Percentiles rank a stretch among this genome's conserved stretches.
These are phyloP conservation scores for Ladona fulva DNA, from an alignment of 1,140 invertebrate species.

Conservation along the genomic window DNA sequence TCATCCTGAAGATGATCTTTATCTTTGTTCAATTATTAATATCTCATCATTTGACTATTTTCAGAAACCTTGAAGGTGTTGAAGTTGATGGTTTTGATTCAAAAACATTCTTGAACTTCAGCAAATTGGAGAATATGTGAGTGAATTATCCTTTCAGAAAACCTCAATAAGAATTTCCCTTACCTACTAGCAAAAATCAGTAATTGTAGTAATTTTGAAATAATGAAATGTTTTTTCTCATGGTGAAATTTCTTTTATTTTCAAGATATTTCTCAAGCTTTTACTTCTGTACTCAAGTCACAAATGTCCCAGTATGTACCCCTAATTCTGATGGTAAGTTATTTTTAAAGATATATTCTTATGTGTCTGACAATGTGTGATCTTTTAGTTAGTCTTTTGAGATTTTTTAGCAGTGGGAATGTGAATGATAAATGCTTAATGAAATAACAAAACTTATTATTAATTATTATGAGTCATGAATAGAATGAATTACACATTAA, in stretches of 20 bases:
- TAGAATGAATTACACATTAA: too few species aligned
- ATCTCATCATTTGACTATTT: too few species aligned
- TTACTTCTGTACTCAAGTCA: constrained; percentile 56
- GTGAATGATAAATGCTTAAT: too few species aligned
- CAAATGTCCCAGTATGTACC: constrained; percentile 49
- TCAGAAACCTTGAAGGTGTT: too few species aligned
- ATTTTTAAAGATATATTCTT: constrained; percentile 19
- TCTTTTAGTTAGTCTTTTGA: too few species aligned
- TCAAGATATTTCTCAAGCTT: constrained; percentile 60
- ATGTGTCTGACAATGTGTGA: too few species aligned
- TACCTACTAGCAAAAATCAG: neutral
- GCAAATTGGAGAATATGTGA: neutral
- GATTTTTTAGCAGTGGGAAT: too few species aligned
- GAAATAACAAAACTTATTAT: too few species aligned
- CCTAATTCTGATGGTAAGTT: constrained; percentile 56
- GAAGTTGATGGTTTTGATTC: neutral
- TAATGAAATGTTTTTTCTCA: neutral
- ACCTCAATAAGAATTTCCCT: neutral
- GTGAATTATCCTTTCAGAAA: constrained; percentile 14
- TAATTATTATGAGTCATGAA: too few species aligned
- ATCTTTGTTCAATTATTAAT: too few species aligned
- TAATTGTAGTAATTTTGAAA: neutral
- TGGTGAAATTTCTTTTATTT: constrained; percentile 23
- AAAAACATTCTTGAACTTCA: neutral
- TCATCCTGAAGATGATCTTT: too few species aligned